Evolutionary conservation across 2,888 invertebrate genomes (phyloP).

Genomic region (Periphyllus acericola): DNA sequence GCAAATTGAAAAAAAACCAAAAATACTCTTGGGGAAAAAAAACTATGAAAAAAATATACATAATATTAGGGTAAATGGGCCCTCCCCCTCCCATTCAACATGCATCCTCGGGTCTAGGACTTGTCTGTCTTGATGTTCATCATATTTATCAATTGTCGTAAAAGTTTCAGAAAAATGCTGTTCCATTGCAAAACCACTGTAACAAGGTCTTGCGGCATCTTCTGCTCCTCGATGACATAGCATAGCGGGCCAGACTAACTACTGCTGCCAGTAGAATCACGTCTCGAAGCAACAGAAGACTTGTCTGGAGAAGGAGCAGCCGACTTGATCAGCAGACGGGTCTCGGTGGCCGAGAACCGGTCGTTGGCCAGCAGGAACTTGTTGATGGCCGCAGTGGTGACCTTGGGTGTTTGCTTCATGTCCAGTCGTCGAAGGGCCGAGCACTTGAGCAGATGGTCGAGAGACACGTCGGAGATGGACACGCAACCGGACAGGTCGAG

Average conservation of each 20-base stretch:
- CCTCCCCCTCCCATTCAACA: too few species aligned
- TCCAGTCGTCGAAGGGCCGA: slow-evolving; percentile 76
- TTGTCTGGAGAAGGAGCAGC: not conserved
- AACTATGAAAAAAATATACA: not conserved
- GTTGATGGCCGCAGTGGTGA: slow-evolving; percentile 83
- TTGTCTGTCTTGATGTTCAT: not conserved
- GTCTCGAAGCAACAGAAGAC: not conserved
- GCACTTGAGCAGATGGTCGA: slow-evolving; percentile 81
- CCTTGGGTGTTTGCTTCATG: slow-evolving; percentile 81
- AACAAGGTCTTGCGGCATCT: too few species aligned
- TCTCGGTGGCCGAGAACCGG: slow-evolving; percentile 36
- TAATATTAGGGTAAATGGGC: not conserved
- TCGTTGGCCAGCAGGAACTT: slow-evolving; percentile 73
- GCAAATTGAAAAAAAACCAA: not conserved
- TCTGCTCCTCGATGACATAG: too few species aligned
- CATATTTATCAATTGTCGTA: not conserved
- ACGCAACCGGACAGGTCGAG: slow-evolving; percentile 86
- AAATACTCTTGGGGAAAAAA: not conserved
- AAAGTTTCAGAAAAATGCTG: not conserved
- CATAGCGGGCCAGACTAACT: not conserved
- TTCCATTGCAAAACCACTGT: not conserved
- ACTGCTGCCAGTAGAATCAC: slow-evolving; percentile 25
- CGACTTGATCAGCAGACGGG: slow-evolving; percentile 31
- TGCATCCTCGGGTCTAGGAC: not conserved
- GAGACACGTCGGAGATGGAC: slow-evolving; percentile 81